Evolutionary conservation across 2,888 invertebrate genomes (phyloP).

Genomic region (Eristalis arbustorum): DNA sequence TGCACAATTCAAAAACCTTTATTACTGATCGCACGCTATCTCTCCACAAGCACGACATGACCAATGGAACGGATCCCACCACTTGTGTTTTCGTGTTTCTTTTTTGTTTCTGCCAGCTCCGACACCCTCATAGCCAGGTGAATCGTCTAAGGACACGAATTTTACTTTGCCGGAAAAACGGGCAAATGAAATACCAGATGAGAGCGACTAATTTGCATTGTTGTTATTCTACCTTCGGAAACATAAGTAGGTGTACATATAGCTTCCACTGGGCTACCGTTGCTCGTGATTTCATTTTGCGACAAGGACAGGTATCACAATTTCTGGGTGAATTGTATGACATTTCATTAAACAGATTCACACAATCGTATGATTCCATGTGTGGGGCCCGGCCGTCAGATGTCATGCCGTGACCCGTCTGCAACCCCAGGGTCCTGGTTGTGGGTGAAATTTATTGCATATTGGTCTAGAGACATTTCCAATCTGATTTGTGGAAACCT

Average conservation of each 20-base stretch:
- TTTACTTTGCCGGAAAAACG: constrained; percentile 41
- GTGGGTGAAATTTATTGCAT: constrained; percentile 53
- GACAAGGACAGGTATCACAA: not conserved
- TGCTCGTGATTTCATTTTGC: not conserved
- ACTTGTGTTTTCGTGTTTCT: constrained; percentile 39
- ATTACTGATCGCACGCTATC: constrained; percentile 66
- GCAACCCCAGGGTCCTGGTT: constrained; percentile 5
- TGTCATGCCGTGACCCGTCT: constrained; percentile 14
- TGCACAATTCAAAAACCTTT: constrained; percentile 42
- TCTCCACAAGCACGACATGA: not conserved
- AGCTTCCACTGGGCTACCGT: not conserved
- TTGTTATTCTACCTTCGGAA: not conserved
- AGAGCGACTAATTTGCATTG: constrained; percentile 61
- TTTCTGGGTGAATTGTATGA: constrained; percentile 28
- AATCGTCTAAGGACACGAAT: constrained; percentile 57
- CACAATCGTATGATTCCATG: not conserved
- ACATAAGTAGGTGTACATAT: not conserved
- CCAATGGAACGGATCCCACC: constrained; percentile 6
- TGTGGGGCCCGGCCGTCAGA: constrained; percentile 10
- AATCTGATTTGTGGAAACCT: constrained; percentile 37
- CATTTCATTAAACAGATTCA: constrained; percentile 46
- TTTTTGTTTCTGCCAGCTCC: not conserved
- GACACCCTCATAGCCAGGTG: constrained; percentile 12
- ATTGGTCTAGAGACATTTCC: constrained; percentile 50
- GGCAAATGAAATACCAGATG: constrained; percentile 36